Evolutionary conservation across 2,888 invertebrate genomes (phyloP).

Genomic region (Lasioglossum vierecki): DNA sequence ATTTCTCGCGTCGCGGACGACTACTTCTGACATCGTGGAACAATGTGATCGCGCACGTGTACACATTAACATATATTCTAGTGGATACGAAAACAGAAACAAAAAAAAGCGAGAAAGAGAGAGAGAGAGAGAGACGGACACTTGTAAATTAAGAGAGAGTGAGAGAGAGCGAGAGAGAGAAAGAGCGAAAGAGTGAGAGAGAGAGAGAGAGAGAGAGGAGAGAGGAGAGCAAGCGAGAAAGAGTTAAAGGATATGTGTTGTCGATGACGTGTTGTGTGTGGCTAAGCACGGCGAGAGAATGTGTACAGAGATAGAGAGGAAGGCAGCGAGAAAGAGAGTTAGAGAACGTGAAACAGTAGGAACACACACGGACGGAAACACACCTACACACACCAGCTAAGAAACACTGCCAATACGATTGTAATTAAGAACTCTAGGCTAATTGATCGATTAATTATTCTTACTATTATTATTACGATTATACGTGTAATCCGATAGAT

Average conservation of each 20-base stretch:
- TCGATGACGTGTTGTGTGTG: conserved; percentile 65
- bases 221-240: conserved; percentile 15
- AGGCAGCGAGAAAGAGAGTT: neutral
- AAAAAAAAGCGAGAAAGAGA: neutral
- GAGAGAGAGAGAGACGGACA: conserved; percentile 52
- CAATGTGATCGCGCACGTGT: conserved; percentile 64
- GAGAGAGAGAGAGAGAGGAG: neutral
- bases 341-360: neutral
- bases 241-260: conserved; percentile 34
- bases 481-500: conserved; percentile 70
- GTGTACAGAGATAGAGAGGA: conserved; percentile 13
- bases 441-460: conserved; percentile 75
- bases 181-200: neutral
- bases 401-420: conserved; percentile 83
- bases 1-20: conserved; percentile 48
- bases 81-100: conserved; percentile 57
- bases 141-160: conserved; percentile 72
- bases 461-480: conserved; percentile 70
- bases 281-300: conserved; percentile 22
- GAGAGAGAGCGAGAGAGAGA: too few relatives aligned
- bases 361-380: conserved; percentile 66
- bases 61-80: conserved; percentile 65
- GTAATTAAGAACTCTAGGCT: conserved; percentile 78
- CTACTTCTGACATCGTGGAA: conserved; percentile 37
- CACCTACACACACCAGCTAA: conserved; percentile 82